These are phyloP conservation scores for Potamarius usumacintae DNA, from an alignment of 2,113 vertebrate species.

Conservation along the genomic window DNA sequence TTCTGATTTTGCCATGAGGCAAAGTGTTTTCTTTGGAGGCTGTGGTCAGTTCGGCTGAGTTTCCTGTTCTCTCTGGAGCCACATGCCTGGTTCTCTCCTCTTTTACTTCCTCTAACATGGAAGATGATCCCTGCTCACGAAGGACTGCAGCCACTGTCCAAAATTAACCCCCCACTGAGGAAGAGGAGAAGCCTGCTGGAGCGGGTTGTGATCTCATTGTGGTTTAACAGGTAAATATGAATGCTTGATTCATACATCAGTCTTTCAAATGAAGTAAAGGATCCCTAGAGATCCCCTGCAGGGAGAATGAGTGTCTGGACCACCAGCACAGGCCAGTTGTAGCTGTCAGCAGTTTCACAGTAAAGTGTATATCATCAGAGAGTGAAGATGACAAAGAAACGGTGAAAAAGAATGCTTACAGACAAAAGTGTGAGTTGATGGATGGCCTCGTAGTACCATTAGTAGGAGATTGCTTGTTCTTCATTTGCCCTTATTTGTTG, in stretches of 20 bases:
- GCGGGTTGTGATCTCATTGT: conserved; percentile 48
- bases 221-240: conserved; percentile 2
- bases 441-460: background rate
- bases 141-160: conserved; percentile 37
- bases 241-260: conserved; percentile 13
- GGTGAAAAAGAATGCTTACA: background rate
- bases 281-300: background rate
- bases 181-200: conserved; percentile 39
- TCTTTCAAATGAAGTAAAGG: background rate
- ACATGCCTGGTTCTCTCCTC: conserved; percentile 52
- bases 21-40: conserved; percentile 69
- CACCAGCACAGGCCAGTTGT: conserved; percentile 26
- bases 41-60: conserved; percentile 45
- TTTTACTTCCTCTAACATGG: conserved; percentile 60
- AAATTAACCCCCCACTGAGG: conserved; percentile 58
- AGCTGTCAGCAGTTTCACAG: background rate
- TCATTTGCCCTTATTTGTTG: background rate
- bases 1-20: conserved; percentile 70
- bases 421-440: conserved; percentile 5
- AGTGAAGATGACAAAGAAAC: background rate
- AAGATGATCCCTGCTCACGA: conserved; percentile 37
- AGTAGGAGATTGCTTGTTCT: background rate
- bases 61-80: conserved; percentile 58
- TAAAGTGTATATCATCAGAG: conserved; percentile 35
- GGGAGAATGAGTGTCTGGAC: background rate